These are phyloP conservation scores for Hirtodrosophila cameraria DNA, from an alignment of 2,888 invertebrate genomes.

Conservation along the genomic window DNA sequence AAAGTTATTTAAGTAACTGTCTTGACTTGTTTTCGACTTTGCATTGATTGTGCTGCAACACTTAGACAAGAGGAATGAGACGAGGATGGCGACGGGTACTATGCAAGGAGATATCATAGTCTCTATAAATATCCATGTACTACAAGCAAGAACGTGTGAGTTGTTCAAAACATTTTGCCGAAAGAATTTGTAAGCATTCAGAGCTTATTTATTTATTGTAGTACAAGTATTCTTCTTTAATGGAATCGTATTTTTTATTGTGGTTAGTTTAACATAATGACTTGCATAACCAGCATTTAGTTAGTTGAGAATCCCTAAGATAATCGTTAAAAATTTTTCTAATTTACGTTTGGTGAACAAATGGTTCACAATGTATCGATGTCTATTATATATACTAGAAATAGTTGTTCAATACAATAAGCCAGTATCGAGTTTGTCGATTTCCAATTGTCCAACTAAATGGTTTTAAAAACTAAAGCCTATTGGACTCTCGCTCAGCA, in stretches of 20 bases:
- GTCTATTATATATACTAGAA: too few species aligned
- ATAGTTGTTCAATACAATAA: too few species aligned
- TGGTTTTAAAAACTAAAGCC: too few species aligned
- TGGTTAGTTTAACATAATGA: constrained; percentile 26
- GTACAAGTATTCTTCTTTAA: constrained; percentile 8
- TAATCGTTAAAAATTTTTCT: too few species aligned
- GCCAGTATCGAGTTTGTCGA: too few species aligned
- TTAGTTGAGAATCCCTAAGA: too few species aligned
- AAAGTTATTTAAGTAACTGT: constrained; percentile 69
- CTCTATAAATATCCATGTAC: constrained; percentile 30
- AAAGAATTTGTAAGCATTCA: constrained; percentile 5
- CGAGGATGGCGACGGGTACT: not conserved
- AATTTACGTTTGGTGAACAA: too few species aligned
- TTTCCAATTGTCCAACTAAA: too few species aligned
- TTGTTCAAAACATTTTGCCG: constrained; percentile 12
- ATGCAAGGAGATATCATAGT: constrained; percentile 1
- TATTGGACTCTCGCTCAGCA: too few species aligned
- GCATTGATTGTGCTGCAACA: constrained; percentile 56
- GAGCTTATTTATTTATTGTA: constrained; percentile 23
- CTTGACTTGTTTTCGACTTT: constrained; percentile 64
- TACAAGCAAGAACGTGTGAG: constrained; percentile 10
- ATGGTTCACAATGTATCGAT: too few species aligned
- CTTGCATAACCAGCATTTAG: too few species aligned
- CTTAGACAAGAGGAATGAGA: not conserved
- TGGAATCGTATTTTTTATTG: constrained; percentile 21